Conservation (phyloP, 37 sponge, comb jelly and placozoan genomes). For the Crambe crambe region DNA sequence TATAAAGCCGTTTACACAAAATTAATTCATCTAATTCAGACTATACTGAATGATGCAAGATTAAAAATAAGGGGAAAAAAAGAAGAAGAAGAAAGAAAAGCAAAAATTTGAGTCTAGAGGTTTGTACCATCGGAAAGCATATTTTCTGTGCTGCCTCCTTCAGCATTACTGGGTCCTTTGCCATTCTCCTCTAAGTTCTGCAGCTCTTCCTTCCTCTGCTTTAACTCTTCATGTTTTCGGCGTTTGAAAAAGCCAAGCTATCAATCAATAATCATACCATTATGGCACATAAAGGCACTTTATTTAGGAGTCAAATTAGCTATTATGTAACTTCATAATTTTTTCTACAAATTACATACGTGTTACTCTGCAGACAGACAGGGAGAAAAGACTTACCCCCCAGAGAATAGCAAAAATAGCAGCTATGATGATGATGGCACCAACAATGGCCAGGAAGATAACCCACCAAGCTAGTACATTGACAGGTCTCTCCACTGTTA, state of each 20-base stretch:
- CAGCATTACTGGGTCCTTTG: neutral
- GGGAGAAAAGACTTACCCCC: slow-evolving; percentile 44
- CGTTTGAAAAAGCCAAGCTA: slow-evolving; percentile 40
- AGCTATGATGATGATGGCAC: slow-evolving; percentile 23
- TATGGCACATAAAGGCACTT: neutral
- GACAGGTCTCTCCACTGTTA: too few relatives aligned
- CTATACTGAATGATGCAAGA: too few relatives aligned
- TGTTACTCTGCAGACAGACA: too few relatives aligned
- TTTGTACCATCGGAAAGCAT: neutral
- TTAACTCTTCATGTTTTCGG: slow-evolving; percentile 43
- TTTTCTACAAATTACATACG: neutral
- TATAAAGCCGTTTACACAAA: too few relatives aligned
- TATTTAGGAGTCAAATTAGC: neutral
- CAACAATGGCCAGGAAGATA: slow-evolving; percentile 25
- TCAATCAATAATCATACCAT: neutral
- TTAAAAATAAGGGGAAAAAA: too few relatives aligned
- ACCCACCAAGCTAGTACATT: slow-evolving; percentile 47
- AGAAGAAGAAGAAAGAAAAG: too few relatives aligned
- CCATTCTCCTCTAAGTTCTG: slow-evolving; percentile 19
- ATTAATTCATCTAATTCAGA: too few relatives aligned
- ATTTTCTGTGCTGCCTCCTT: too few relatives aligned
- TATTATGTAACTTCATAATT: slow-evolving; percentile 1
- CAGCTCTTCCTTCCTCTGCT: slow-evolving; percentile 34
- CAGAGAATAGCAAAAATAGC: slow-evolving; percentile 18
- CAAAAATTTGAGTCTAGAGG: neutral